phyloP scores from a whole-genome alignment of 2,888 invertebrate genomes.

The Allophyes oxyacanthae region DNA sequence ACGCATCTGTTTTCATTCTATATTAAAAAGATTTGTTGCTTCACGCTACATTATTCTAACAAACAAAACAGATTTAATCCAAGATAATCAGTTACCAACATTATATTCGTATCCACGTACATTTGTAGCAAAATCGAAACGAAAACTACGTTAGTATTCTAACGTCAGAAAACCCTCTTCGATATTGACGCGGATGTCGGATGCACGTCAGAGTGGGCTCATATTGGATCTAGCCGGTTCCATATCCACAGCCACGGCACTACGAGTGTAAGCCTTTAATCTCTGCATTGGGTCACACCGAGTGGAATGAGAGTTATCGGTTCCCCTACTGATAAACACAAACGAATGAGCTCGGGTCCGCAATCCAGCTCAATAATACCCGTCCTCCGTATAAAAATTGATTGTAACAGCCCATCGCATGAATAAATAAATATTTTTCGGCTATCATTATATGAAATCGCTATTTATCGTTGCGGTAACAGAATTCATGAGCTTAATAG shows the following conservation, averaged over 20 bases:
- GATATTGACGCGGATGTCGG: constrained; percentile 71
- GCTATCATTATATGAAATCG: constrained; percentile 61
- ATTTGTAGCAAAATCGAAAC: constrained; percentile 26
- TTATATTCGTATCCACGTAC: constrained; percentile 1
- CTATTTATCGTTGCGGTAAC: constrained; percentile 78
- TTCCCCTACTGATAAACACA: constrained; percentile 84
- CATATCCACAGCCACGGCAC: constrained; percentile 74
- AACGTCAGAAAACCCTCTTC: constrained; percentile 60
- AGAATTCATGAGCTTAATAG: constrained; percentile 76
- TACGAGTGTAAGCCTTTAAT: constrained; percentile 85
- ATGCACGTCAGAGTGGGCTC: constrained; percentile 75
- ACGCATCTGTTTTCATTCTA: constrained; percentile 79
- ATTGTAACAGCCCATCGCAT: constrained; percentile 70
- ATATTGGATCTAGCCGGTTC: constrained; percentile 79
- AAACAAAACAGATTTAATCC: constrained; percentile 38
- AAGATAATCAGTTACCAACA: constrained; percentile 11
- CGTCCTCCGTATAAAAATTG: constrained; percentile 80
- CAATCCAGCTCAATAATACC: constrained; percentile 77
- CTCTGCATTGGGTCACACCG: constrained; percentile 86
- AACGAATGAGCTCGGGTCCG: constrained; percentile 78
- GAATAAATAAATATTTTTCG: constrained; percentile 67
- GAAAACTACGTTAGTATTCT: constrained; percentile 45
- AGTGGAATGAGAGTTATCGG: constrained; percentile 87
- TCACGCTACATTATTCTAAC: constrained; percentile 38
- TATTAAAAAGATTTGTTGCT: constrained; percentile 70